phyloP scores from a whole-genome alignment of 2,113 vertebrate genomes.

The Paradisaea rubra region DNA sequence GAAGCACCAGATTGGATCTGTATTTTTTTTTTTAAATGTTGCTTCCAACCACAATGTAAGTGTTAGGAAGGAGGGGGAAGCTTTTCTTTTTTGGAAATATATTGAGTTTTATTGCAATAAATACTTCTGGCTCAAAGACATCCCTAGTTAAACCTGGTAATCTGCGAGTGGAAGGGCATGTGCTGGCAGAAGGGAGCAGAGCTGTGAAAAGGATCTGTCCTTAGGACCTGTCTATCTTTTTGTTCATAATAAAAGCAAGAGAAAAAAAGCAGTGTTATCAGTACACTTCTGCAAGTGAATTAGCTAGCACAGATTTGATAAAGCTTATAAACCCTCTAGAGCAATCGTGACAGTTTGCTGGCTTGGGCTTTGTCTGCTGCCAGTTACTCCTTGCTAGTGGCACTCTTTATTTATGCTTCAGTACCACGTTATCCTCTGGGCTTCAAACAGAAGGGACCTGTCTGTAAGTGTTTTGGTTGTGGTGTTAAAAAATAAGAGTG shows the following conservation, averaged over 20 bases:
- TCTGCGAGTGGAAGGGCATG: conserved; percentile 73
- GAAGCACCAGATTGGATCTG: conserved; percentile 21
- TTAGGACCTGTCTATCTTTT: conserved; percentile 77
- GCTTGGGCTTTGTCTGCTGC: conserved; percentile 78
- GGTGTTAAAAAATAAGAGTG: conserved; percentile 73
- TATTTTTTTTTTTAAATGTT: not conserved
- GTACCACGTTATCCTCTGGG: conserved; percentile 74
- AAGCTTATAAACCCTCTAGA: conserved; percentile 78
- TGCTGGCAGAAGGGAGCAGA: conserved; percentile 72
- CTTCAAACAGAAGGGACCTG: conserved; percentile 77
- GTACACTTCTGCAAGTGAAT: conserved; percentile 84
- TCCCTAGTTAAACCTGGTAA: conserved; percentile 60
- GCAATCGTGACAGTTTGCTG: conserved; percentile 74
- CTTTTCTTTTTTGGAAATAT: not conserved
- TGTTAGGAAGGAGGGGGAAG: not conserved
- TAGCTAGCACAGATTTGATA: conserved; percentile 85
- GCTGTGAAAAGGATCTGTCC: conserved; percentile 63
- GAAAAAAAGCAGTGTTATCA: conserved; percentile 73
- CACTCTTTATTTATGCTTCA: conserved; percentile 81
- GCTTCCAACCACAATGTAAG: not conserved
- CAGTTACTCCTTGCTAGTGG: conserved; percentile 82
- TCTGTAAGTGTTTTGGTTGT: conserved; percentile 77
- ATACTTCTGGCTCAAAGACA: conserved; percentile 74
- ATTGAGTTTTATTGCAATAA: conserved; percentile 13
- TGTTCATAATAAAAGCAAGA: conserved; percentile 58